A percentile compares a stretch with the other conserved stretches of the same genome.
Conservation (phyloP, 2,797 vertebrate genomes). For the Heteromormyrus szaboi region DNA sequence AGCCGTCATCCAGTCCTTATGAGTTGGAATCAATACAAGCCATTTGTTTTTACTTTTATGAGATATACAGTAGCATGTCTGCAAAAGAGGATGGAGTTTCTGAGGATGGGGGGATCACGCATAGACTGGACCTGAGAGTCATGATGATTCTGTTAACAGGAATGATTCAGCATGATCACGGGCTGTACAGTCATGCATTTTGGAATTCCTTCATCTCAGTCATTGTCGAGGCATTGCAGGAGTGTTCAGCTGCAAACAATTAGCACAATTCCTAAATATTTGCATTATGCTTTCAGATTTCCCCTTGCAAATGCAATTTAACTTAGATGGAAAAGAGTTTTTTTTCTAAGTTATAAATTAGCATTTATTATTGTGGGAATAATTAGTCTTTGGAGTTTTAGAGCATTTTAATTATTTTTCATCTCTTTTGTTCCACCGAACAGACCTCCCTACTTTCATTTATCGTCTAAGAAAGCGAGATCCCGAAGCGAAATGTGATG, state of each 20-base stretch:
- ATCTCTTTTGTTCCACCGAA: conserved; percentile 12
- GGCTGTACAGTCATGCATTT: neutral
- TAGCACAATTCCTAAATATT: conserved; percentile 14
- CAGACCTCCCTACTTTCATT: neutral
- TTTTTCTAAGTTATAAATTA: conserved; percentile 10
- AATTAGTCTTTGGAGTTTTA: conserved; percentile 31
- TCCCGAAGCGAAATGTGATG: neutral
- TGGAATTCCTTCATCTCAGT: neutral
- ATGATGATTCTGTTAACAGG: neutral
- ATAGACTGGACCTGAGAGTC: neutral
- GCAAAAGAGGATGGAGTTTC: neutral
- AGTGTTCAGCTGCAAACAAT: neutral
- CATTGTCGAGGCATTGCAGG: neutral
- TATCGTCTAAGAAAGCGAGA: neutral
- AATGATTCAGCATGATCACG: neutral
- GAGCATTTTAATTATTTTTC: conserved; percentile 45
- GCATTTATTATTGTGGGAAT: conserved; percentile 24
- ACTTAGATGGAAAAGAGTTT: neutral
- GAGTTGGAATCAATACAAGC: neutral
- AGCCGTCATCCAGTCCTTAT: neutral
- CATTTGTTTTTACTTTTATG: neutral
- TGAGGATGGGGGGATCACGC: neutral
- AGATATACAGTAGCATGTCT: neutral
- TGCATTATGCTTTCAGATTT: conserved; percentile 8
- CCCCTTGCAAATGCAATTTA: conserved; percentile 7